Conservation (phyloP, 2,888 invertebrate species). For the Synergus gifuensis region DNA sequence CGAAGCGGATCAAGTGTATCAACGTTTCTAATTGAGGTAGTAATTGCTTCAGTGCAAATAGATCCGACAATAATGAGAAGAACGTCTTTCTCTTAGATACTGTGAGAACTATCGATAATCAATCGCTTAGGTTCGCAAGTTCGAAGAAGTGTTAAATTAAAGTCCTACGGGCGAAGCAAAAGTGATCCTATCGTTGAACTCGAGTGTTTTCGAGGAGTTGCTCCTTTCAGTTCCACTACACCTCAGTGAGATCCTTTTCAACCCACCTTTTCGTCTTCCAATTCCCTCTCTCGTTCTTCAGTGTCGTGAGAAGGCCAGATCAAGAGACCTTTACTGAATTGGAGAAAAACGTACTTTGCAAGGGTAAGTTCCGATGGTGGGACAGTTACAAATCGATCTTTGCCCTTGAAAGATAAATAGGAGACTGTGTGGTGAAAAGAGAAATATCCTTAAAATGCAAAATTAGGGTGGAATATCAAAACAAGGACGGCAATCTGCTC, state of each 20-base stretch:
- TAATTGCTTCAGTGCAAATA: neutral
- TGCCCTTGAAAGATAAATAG: neutral
- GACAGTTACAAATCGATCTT: constrained; percentile 1
- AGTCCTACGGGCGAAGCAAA: constrained; percentile 28
- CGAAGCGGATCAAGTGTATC: constrained; percentile 15
- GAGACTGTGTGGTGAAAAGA: neutral
- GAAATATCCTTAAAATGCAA: neutral
- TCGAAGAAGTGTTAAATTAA: constrained; percentile 37
- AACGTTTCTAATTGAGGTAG: constrained; percentile 31
- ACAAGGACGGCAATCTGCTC: neutral
- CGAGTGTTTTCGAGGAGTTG: constrained; percentile 28
- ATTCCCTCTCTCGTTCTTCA: neutral
- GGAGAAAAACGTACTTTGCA: constrained; percentile 34
- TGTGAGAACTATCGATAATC: constrained; percentile 40
- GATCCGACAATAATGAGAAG: constrained; percentile 15
- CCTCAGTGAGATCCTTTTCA: constrained; percentile 21
- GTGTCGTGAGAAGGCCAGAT: neutral
- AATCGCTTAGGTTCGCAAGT: constrained; percentile 37
- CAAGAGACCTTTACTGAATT: constrained; percentile 18
- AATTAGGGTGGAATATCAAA: neutral
- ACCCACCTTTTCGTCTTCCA: constrained; percentile 19
- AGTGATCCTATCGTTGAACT: constrained; percentile 32
- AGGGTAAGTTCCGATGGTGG: constrained; percentile 16
- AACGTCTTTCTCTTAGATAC: constrained; percentile 21
- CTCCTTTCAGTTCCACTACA: constrained; percentile 37